These are phyloP conservation scores for Dynastes maya DNA, from an alignment of 2,888 invertebrate genomes.

Conservation along the genomic window DNA sequence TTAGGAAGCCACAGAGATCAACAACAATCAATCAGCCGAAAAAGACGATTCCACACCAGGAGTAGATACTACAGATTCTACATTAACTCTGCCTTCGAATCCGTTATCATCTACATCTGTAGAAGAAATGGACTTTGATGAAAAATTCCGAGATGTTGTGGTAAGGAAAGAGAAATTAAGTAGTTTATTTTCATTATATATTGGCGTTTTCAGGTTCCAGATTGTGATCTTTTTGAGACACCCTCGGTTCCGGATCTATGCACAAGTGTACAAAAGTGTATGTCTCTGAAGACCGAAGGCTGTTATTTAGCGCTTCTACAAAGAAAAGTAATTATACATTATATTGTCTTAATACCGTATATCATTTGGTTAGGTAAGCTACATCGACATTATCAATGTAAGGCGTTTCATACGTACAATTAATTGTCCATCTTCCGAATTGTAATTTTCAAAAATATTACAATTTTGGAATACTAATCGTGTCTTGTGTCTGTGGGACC, in stretches of 20 bases:
- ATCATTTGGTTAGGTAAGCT: too few relatives aligned
- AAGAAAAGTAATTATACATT: slow-evolving; percentile 73
- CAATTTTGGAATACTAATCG: too few relatives aligned
- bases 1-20: slow-evolving; percentile 59
- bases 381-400: too few relatives aligned
- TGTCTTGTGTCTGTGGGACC: too few relatives aligned
- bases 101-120: neutral
- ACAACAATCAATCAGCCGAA: slow-evolving; percentile 61
- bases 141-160: slow-evolving; percentile 55
- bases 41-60: slow-evolving; percentile 44
- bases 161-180: slow-evolving; percentile 50
- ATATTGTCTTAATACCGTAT: neutral
- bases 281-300: slow-evolving; percentile 73
- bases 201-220: slow-evolving; percentile 73
- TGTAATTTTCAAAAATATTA: too few relatives aligned
- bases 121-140: slow-evolving; percentile 53
- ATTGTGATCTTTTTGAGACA: slow-evolving; percentile 81
- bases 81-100: too few relatives aligned
- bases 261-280: slow-evolving; percentile 70
- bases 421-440: too few relatives aligned
- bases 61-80: too few relatives aligned
- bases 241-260: slow-evolving; percentile 76
- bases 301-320: slow-evolving; percentile 80
- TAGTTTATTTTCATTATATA: neutral
- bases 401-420: too few relatives aligned